Percentiles rank a stretch among this genome's conserved stretches.
These are phyloP conservation scores for Nomada ferruginata DNA, from an alignment of 2,888 invertebrate genomes.

Conservation along the genomic window DNA sequence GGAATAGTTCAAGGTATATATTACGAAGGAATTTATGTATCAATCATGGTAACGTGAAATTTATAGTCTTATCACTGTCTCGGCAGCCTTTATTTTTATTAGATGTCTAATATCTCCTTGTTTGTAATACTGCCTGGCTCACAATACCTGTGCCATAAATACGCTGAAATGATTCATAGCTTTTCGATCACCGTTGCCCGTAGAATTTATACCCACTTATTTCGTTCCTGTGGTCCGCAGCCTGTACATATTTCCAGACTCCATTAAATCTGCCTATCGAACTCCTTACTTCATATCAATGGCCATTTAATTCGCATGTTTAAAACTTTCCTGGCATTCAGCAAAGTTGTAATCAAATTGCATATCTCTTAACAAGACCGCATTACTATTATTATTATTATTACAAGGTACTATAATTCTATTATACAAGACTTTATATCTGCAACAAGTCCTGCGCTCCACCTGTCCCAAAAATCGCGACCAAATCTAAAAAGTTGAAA, in stretches of 20 bases:
- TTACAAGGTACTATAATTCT: no score
- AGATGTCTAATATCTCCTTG: not conserved
- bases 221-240: not conserved
- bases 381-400: no score
- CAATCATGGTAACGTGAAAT: conserved; percentile 11
- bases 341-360: no score
- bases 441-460: no score
- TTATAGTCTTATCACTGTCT: not conserved
- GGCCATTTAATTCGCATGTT: no score
- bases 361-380: no score
- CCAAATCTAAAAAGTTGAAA: no score
- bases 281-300: no score
- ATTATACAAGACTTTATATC: no score
- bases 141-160: not conserved
- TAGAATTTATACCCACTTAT: conserved; percentile 1
- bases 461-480: no score
- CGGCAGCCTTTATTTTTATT: not conserved
- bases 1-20: not conserved
- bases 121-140: not conserved
- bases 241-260: not conserved
- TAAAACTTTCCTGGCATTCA: no score
- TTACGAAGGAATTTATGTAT: conserved; percentile 16
- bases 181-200: not conserved
- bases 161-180: conserved; percentile 3
- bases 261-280: not conserved